Conservation (phyloP, 2,888 invertebrate genomes). For the Drosophila gaucha region DNA sequence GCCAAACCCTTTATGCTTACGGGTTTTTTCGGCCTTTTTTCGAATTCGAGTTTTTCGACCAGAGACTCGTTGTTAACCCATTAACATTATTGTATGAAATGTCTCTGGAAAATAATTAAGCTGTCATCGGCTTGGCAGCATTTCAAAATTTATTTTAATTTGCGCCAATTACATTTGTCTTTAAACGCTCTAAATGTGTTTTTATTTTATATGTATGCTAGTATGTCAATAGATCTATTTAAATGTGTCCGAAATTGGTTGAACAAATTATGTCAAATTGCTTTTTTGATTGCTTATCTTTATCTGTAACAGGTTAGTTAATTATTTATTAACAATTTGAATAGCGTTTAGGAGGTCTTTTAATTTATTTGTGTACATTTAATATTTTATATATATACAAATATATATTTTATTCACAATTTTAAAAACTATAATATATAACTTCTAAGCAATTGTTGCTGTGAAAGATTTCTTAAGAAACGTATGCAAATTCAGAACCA, state of each 20-base stretch:
- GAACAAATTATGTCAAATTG: background rate
- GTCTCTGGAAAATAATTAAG: conserved; percentile 36
- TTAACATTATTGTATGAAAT: conserved; percentile 38
- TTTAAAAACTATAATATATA: background rate
- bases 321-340: background rate
- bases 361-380: background rate
- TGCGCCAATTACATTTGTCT: conserved; percentile 22
- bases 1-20: conserved; percentile 45
- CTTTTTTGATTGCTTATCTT: background rate
- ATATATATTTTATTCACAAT: too few species aligned
- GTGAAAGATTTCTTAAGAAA: too few species aligned
- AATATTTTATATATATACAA: background rate
- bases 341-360: background rate
- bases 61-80: conserved; percentile 49
- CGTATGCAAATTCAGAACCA: too few species aligned
- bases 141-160: conserved; percentile 33
- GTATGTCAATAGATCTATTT: conserved; percentile 1
- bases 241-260: background rate
- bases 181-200: background rate
- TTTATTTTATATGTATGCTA: background rate
- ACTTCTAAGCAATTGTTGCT: too few species aligned
- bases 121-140: conserved; percentile 30
- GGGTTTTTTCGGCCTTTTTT: background rate
- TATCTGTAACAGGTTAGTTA: background rate
- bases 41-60: background rate